Percentiles rank a stretch among this genome's conserved stretches.
Evolutionary conservation across 2,888 invertebrate species (phyloP).

Genomic region (Chloroclystis v-ata): DNA sequence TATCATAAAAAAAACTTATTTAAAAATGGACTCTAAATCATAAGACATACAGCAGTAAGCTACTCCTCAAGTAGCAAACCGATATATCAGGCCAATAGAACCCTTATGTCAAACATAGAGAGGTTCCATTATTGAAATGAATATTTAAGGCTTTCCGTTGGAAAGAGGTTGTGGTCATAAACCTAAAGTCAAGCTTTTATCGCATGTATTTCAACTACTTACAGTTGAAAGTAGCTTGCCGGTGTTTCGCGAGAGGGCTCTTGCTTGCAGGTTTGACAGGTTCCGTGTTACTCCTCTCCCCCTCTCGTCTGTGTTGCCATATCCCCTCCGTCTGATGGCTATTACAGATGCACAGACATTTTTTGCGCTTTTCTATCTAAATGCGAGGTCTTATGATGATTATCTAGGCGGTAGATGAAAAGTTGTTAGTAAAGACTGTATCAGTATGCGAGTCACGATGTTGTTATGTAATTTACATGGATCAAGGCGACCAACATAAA

Average conservation of each 20-base stretch:
- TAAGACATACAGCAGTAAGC: conserved; percentile 11
- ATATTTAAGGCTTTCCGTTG: conserved; percentile 50
- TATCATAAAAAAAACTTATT: conserved; percentile 1
- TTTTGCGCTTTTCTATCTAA: background rate
- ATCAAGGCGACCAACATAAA: too few species aligned
- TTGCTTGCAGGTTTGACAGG: conserved; percentile 69
- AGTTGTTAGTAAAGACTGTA: background rate
- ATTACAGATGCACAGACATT: conserved; percentile 41
- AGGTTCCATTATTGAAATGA: conserved; percentile 58
- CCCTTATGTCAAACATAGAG: conserved; percentile 55
- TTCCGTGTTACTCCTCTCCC: conserved; percentile 69
- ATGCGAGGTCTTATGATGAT: background rate
- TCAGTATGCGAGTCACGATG: background rate
- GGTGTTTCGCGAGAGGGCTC: conserved; percentile 62
- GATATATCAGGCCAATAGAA: conserved; percentile 47
- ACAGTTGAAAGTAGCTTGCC: conserved; percentile 31
- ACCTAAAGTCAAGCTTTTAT: conserved; percentile 24
- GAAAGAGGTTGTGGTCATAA: conserved; percentile 54
- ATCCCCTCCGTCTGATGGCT: conserved; percentile 44
- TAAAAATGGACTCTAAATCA: conserved; percentile 22
- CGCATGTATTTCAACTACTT: conserved; percentile 9
- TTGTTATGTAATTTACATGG: too few species aligned
- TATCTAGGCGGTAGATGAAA: conserved; percentile 1
- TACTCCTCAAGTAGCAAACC: background rate
- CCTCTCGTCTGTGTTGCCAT: conserved; percentile 31